phyloP scores from a whole-genome alignment of 2,797 vertebrate genomes.

The Cyclopterus lumpus region DNA sequence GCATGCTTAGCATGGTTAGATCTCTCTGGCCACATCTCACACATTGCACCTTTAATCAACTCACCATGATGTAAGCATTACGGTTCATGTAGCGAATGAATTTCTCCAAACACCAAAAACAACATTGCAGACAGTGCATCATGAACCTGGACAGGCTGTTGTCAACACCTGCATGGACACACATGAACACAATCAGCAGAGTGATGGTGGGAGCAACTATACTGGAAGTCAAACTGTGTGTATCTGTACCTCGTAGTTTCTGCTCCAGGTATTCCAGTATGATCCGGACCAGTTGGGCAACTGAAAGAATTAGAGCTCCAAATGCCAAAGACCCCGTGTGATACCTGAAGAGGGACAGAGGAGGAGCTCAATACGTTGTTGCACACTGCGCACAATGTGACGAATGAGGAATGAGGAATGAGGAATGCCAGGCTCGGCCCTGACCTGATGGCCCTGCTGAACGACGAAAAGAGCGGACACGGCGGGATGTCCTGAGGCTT shows the following conservation, averaged over 20 bases:
- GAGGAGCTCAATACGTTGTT: not conserved
- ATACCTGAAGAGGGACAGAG: conserved; percentile 80
- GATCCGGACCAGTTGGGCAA: conserved; percentile 86
- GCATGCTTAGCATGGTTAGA: no score
- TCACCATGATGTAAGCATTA: conserved; percentile 95
- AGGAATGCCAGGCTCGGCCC: not conserved
- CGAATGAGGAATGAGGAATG: not conserved
- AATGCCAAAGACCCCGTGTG: conserved; percentile 95
- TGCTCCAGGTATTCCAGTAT: conserved; percentile 90
- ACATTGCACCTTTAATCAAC: conserved; percentile 38
- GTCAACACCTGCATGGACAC: conserved; percentile 79
- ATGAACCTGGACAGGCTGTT: conserved; percentile 87
- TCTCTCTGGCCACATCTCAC: not conserved
- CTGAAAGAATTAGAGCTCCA: conserved; percentile 90
- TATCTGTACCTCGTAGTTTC: conserved; percentile 86
- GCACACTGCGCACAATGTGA: not conserved
- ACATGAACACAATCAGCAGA: not conserved
- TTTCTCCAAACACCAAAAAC: conserved; percentile 94
- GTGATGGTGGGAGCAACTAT: not conserved
- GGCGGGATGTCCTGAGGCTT: conserved; percentile 90
- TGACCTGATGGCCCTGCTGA: conserved; percentile 89
- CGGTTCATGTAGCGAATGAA: conserved; percentile 91
- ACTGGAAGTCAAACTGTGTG: not conserved
- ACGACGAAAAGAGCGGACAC: conserved; percentile 87
- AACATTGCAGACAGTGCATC: conserved; percentile 90